These are phyloP conservation scores for Fregata magnificens DNA, from an alignment of 2,113 vertebrate species.

Conservation along the genomic window DNA sequence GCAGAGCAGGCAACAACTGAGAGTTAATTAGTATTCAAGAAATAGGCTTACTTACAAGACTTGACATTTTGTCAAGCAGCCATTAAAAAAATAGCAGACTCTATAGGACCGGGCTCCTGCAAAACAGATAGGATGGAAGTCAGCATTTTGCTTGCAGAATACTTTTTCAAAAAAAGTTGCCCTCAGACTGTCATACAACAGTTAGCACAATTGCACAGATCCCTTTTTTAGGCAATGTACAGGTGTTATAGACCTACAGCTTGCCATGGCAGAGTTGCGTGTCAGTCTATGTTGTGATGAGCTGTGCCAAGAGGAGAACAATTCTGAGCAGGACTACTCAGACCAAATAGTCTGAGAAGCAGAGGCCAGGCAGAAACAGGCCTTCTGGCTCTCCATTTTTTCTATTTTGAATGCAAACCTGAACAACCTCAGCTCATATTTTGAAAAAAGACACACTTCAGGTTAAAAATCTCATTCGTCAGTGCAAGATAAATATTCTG, in stretches of 20 bases:
- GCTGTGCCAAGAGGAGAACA: not conserved
- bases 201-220: not conserved
- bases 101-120: not conserved
- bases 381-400: not conserved
- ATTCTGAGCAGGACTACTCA: not conserved
- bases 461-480: not conserved
- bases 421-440: not conserved
- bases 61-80: not conserved
- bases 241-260: not conserved
- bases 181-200: not conserved
- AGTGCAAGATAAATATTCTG: not conserved
- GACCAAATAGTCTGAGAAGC: not conserved
- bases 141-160: not conserved
- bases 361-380: not conserved
- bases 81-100: not conserved
- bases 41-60: not conserved
- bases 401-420: not conserved
- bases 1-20: not conserved
- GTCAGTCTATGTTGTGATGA: not conserved
- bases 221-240: too few species aligned
- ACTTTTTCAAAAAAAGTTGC: not conserved
- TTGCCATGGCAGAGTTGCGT: not conserved
- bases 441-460: not conserved
- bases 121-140: not conserved
- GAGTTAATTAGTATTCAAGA: not conserved